phyloP scores from a whole-genome alignment of 2,797 vertebrate genomes.

The Acropternis orthonyx region DNA sequence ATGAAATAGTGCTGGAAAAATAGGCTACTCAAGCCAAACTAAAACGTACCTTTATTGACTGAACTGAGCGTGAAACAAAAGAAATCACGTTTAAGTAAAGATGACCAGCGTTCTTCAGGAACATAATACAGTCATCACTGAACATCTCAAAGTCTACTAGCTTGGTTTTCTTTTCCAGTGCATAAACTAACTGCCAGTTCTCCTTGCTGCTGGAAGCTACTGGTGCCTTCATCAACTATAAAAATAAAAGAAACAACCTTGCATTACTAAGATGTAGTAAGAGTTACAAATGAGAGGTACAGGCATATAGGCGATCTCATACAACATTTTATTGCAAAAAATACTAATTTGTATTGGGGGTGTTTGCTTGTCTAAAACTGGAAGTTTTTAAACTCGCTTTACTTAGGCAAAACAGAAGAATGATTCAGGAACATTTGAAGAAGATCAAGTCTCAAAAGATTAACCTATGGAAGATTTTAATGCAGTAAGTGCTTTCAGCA shows the following conservation, averaged over 20 bases:
- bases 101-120: constrained; percentile 75
- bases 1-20: background rate
- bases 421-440: background rate
- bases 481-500: background rate
- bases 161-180: constrained; percentile 74
- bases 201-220: constrained; percentile 75
- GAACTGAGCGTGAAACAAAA: constrained; percentile 74
- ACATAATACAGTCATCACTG: constrained; percentile 84
- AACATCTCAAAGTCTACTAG: constrained; percentile 92
- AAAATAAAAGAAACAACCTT: background rate
- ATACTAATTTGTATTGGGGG: background rate
- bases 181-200: constrained; percentile 85
- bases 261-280: background rate
- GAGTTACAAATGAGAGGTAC: background rate
- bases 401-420: background rate
- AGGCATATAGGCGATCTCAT: background rate
- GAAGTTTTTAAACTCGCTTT: background rate
- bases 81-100: constrained; percentile 83
- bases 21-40: background rate
- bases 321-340: background rate
- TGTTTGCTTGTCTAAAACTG: background rate
- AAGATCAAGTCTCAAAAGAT: background rate
- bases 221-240: constrained; percentile 85
- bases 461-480: background rate
- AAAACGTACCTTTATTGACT: constrained; percentile 81